Base-by-base conservation (phyloP, 1,140 invertebrate species). In the Ephestia elutella region DNA sequence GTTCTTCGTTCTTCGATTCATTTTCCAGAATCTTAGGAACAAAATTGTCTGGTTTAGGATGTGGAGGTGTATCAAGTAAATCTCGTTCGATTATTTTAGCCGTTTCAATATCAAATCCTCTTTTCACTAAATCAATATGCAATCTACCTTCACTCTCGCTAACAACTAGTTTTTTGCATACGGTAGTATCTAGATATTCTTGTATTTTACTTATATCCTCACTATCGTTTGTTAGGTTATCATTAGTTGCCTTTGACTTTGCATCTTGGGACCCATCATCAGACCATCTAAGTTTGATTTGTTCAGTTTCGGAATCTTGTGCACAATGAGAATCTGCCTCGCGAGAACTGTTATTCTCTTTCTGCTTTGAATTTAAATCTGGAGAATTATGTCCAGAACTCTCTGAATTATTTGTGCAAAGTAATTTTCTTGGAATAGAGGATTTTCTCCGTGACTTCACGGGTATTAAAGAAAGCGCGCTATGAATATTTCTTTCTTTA, bases 21-120 rank as follows among this genome's bases (percentile, higher is more conserved):
- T 5, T 21, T 21, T 21, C 19, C 9, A 53, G 19, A 53, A 17
- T 21, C 9, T 53, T 53, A 25, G 21, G 21, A 0, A 21, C 19
- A 53, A 15, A 53, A 25, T 10, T 19, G 57, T 54, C 56, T 64
- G n/a, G 67, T 60, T 59, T 64, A 59, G 25, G 57, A 60, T 17
- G 60, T 17, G 55, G 61, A 56, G 72, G 69, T 9, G 71, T 62
- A 59, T 80, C 78, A 5, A 86, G 64, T 54, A 87, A 73, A 66
- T 87, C 85, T 18, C 83, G 57, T 68, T 88, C 85, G 30, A 88
- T 86, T 35, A 69, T 88, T 75, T 78, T 86, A 9, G 85, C 85
- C 2, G 83, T 86, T 65, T 79, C 81, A 13, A 72, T 54, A 68
- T 88, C 86, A 73, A 86, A 88, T 32, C 82, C 83, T 64, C 82